Base-by-base conservation (phyloP, 2,797 vertebrate genomes). In the Pachyuromys duprasi region DNA sequence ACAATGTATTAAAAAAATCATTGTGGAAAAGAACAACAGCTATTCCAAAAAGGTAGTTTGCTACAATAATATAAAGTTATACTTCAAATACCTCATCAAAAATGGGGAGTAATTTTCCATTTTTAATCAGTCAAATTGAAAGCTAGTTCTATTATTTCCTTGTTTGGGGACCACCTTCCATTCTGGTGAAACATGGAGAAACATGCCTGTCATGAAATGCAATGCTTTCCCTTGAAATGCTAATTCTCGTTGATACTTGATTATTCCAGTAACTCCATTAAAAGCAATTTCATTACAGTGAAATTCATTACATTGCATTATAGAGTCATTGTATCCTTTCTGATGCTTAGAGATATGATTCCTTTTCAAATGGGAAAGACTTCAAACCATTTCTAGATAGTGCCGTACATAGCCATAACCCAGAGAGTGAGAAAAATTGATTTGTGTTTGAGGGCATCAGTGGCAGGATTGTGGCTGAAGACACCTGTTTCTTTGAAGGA, bases 181-280 rank as follows among this genome's bases (percentile, higher is more conserved):
- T 86, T 96, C 87, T 96, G 90, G 65, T 86, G 72, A 92, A 96
- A 81, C n/a, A 89, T 8, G 5, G 11, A 1, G 13, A 22, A 92
- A 3, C 36, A 89, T 55, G 86, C 86, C 63, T 97, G 93, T 96
- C 95, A 96, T 78, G 79, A 90, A 97, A 96, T 94, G 88, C 86
- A 65, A 91, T 87, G 74, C 86, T 93, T 96, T 78, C 78, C 79
- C 75, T 95, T 86, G 91, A 94, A 96, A 81, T 94, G 88, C 42
- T 97, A 92, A 96, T 96, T 70, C 18, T 91, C 83, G 5, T 60
- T 95, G 90, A 87, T 92, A 89, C 69, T 86, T 96, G 79, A 62
- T 96, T 74, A 82, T 93, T 31, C 26, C 70, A 80, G 7, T 87
- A 62, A 84, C 82, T 31, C 8, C 60, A 78, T 45, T 57, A 83